These are phyloP conservation scores for Pristiophorus japonicus DNA, from an alignment of 2,113 vertebrate genomes.

Conservation along the genomic window DNA sequence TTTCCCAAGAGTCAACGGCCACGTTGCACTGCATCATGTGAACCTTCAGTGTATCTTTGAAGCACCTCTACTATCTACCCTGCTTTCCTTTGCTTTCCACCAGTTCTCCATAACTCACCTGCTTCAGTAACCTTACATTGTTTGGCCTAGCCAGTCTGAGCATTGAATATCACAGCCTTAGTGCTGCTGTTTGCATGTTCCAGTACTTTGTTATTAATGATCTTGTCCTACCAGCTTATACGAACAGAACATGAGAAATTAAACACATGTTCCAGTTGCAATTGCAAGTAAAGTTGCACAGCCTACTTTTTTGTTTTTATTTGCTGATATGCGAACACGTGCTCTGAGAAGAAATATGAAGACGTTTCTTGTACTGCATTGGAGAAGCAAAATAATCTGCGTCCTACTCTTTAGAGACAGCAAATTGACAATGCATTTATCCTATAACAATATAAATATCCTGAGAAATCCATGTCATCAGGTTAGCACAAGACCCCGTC, in stretches of 20 bases:
- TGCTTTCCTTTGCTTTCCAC: neutral
- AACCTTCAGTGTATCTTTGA: neutral
- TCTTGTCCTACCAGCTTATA: neutral
- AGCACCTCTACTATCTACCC: neutral
- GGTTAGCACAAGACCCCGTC: slow-evolving; percentile 41
- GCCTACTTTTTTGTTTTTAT: neutral
- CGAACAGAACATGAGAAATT: neutral
- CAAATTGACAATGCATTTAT: slow-evolving; percentile 78
- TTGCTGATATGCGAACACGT: neutral
- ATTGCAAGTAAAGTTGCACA: neutral
- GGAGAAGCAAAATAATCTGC: slow-evolving; percentile 60
- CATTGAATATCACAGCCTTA: neutral
- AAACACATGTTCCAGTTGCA: neutral
- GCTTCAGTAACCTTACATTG: neutral
- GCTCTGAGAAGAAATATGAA: neutral
- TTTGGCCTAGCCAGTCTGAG: neutral
- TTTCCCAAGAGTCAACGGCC: neutral
- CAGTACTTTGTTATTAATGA: neutral
- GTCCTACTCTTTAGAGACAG: slow-evolving; percentile 68
- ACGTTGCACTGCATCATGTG: neutral
- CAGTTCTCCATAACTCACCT: neutral
- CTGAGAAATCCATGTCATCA: slow-evolving; percentile 63
- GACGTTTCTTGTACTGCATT: neutral
- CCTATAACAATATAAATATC: slow-evolving; percentile 77
- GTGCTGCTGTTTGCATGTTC: neutral